Conservation (phyloP, 2,797 vertebrate species). For the Sylvia borin region DNA sequence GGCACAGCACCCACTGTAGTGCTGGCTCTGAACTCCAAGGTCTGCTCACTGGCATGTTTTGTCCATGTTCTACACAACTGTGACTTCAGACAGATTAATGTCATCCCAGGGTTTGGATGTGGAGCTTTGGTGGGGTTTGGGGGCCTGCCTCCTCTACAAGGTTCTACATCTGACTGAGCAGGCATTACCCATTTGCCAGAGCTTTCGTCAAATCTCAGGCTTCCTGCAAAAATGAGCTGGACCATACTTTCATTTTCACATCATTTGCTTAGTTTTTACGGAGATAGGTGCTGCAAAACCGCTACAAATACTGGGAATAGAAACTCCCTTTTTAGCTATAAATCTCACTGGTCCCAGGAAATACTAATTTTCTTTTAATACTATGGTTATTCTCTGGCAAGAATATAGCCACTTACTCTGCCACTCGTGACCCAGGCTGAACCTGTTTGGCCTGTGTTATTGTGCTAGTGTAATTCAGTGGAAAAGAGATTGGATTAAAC, state of each 20-base stretch:
- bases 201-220: neutral
- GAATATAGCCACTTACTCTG: neutral
- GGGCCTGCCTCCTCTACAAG: neutral
- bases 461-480: slow-evolving; percentile 63
- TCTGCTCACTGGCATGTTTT: neutral
- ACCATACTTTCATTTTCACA: neutral
- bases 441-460: slow-evolving; percentile 51
- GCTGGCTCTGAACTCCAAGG: neutral
- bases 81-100: neutral
- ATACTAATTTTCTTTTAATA: neutral
- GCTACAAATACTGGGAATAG: neutral
- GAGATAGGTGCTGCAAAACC: neutral
- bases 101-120: neutral
- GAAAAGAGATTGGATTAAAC: slow-evolving; percentile 67
- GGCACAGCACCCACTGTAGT: neutral
- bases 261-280: neutral
- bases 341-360: neutral
- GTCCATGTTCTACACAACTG: rapidly evolving
- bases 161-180: neutral
- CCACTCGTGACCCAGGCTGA: slow-evolving; percentile 3
- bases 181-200: neutral
- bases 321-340: neutral
- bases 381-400: neutral
- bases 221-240: rapidly evolving
- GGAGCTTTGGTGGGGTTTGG: neutral